These are phyloP conservation scores for Adelphocoris suturalis DNA, from an alignment of 2,888 invertebrate genomes.

Conservation along the genomic window DNA sequence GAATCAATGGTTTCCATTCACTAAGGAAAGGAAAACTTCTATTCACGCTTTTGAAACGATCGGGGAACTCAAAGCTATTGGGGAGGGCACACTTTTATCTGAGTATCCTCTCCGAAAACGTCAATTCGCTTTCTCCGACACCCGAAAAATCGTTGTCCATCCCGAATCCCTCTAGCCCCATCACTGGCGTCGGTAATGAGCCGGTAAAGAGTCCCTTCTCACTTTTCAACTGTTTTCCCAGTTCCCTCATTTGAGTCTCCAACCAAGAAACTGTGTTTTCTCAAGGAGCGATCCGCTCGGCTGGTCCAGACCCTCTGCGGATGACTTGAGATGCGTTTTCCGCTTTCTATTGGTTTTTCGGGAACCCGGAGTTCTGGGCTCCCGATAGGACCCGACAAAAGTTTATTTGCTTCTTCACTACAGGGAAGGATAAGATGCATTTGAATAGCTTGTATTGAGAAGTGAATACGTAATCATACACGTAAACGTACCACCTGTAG, in stretches of 20 bases:
- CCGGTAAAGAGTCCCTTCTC: slow-evolving; percentile 27
- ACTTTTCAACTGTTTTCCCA: slow-evolving; percentile 30
- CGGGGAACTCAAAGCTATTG: too few species aligned
- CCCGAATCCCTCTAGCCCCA: not conserved
- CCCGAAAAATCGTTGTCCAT: slow-evolving; percentile 30
- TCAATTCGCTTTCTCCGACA: not conserved
- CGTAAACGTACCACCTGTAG: too few species aligned
- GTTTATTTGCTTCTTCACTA: too few species aligned
- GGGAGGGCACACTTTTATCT: too few species aligned
- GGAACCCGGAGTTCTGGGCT: not conserved
- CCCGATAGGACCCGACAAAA: too few species aligned
- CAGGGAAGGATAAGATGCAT: too few species aligned
- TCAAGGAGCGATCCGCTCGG: slow-evolving; percentile 1
- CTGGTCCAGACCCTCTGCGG: not conserved
- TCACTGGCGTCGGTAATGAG: slow-evolving; percentile 22
- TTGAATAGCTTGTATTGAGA: too few species aligned
- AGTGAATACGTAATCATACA: too few species aligned
- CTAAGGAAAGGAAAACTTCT: too few species aligned
- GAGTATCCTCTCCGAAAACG: too few species aligned
- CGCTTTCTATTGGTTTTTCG: slow-evolving; percentile 38
- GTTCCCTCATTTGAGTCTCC: not conserved
- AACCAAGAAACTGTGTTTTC: slow-evolving; percentile 25
- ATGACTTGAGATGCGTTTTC: slow-evolving; percentile 17
- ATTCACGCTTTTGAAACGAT: too few species aligned
- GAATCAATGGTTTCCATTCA: too few species aligned